Evolutionary conservation across 2,888 invertebrate genomes (phyloP).

Genomic region (Leptogaster cylindrica): DNA sequence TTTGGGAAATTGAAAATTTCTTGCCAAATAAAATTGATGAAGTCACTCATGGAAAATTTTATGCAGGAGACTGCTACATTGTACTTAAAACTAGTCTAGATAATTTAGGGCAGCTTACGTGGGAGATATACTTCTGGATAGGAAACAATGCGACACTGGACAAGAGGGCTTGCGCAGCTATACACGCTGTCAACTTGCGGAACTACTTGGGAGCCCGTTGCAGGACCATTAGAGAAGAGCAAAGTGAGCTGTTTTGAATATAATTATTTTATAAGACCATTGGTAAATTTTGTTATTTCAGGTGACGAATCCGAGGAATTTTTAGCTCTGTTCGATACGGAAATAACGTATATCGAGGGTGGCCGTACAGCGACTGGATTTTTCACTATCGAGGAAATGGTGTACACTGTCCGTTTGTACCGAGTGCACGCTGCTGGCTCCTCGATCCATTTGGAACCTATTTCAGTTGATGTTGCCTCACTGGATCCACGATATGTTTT

Average conservation of each 20-base stretch:
- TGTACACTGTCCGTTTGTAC: constrained; percentile 83
- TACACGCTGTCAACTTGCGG: constrained; percentile 97
- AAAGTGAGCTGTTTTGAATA: constrained; percentile 63
- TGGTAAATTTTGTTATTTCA: constrained; percentile 38
- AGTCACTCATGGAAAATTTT: constrained; percentile 96
- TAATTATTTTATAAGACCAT: too few species aligned
- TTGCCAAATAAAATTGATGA: constrained; percentile 93
- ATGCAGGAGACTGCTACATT: constrained; percentile 99
- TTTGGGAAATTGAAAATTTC: constrained; percentile 99
- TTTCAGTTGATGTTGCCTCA: constrained; percentile 71
- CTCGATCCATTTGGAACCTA: constrained; percentile 88
- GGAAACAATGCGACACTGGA: constrained; percentile 90
- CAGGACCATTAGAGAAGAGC: constrained; percentile 95
- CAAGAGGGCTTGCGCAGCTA: constrained; percentile 67
- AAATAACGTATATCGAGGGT: constrained; percentile 94
- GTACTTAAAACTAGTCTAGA: constrained; percentile 87
- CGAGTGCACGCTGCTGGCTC: constrained; percentile 88
- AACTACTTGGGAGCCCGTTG: constrained; percentile 94
- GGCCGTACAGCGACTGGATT: constrained; percentile 97
- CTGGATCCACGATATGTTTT: constrained; percentile 93
- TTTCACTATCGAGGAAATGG: constrained; percentile 92
- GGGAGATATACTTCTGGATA: constrained; percentile 99
- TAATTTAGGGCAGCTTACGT: constrained; percentile 81
- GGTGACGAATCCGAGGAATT: constrained; percentile 96
- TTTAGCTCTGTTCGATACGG: constrained; percentile 85